Conservation (phyloP, 37 sponge, comb jelly and placozoan species). For the Corticium candelabrum region DNA sequence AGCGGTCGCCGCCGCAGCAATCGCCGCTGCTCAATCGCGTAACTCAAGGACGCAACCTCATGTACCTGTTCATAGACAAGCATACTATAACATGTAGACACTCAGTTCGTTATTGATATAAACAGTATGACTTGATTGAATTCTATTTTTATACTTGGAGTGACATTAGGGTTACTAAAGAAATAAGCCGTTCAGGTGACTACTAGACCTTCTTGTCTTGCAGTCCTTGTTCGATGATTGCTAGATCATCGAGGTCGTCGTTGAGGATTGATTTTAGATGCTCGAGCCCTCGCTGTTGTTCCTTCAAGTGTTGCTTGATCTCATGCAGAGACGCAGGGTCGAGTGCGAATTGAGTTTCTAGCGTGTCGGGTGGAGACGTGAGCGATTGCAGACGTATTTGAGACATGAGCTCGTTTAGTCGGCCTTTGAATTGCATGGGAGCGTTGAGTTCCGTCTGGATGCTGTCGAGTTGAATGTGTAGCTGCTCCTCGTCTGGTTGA, state of each 20-base stretch:
- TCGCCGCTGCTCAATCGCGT: not conserved
- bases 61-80: no score
- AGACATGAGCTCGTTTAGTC: constrained; percentile 85
- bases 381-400: constrained; percentile 62
- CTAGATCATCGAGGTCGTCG: constrained; percentile 70
- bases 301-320: constrained; percentile 60
- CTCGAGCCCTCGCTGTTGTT: constrained; percentile 80
- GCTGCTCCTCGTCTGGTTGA: constrained; percentile 81
- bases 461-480: constrained; percentile 68
- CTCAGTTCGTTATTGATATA: no score
- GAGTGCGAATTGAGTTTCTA: constrained; percentile 24
- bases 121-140: no score
- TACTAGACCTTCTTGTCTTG: no score
- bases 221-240: constrained; percentile 63
- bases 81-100: no score
- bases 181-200: no score
- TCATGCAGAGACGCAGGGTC: constrained; percentile 48
- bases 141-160: no score
- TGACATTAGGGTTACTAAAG: no score
- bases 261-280: constrained; percentile 72
- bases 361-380: constrained; percentile 15
- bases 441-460: constrained; percentile 81
- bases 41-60: not conserved
- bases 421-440: constrained; percentile 83
- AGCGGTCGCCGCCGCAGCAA: not conserved